Conservation (phyloP, 30 jellyfish, hydroid and myxozoan genomes). For the Aurelia sp. region DNA sequence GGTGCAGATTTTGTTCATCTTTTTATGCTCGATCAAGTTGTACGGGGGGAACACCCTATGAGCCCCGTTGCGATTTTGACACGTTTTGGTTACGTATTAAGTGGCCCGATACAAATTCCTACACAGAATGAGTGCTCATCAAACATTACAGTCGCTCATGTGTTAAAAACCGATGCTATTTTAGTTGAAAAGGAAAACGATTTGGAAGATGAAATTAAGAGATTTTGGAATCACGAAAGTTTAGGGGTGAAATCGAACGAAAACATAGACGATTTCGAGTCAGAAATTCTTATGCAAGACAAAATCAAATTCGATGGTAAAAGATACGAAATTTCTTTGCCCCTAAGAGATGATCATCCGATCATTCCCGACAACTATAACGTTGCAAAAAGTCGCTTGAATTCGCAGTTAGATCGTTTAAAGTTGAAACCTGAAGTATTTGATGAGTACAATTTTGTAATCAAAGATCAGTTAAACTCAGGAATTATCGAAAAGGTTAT, state of each 20-base stretch:
- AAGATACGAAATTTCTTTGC: constrained; percentile 21
- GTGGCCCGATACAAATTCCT: constrained; percentile 36
- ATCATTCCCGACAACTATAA: constrained; percentile 15
- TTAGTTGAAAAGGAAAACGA: not conserved
- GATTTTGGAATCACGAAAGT: constrained; percentile 30
- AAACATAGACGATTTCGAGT: not conserved
- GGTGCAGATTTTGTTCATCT: constrained; percentile 16
- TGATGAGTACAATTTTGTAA: constrained; percentile 7
- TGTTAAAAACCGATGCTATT: not conserved
- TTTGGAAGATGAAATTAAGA: not conserved
- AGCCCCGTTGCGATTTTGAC: constrained; percentile 30
- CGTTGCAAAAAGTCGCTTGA: constrained; percentile 7
- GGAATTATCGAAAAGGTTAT: constrained; percentile 23
- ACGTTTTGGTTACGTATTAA: constrained; percentile 19
- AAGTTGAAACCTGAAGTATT: constrained; percentile 27
- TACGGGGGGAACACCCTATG: constrained; percentile 27
- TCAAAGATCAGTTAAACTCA: constrained; percentile 10
- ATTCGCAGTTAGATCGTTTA: not conserved
- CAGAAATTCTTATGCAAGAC: not conserved
- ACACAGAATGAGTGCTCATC: constrained; percentile 5
- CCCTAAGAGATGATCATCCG: not conserved
- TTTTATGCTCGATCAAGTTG: constrained; percentile 14
- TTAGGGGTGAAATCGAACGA: not conserved
- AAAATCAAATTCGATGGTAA: constrained; percentile 1
- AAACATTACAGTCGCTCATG: constrained; percentile 31